Percentiles rank a stretch among this genome's conserved stretches.
phyloP scores from a whole-genome alignment of 2,113 vertebrate genomes.

The Microtus pennsylvanicus region DNA sequence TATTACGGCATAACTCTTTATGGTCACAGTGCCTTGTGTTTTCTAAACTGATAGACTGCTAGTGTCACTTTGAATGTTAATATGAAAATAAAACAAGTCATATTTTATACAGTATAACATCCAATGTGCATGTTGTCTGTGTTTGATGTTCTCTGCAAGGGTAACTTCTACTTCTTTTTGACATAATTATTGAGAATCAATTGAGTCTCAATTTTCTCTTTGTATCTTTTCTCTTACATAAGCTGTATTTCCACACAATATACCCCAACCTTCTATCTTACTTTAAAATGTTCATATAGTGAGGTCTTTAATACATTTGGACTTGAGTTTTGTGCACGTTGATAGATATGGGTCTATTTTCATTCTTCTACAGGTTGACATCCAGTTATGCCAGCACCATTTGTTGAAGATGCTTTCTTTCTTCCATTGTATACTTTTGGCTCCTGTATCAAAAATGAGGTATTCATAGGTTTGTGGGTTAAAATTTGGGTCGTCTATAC shows the following conservation, averaged over 20 bases:
- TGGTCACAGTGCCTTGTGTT: not conserved
- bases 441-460: no score
- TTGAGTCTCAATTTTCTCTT: not conserved
- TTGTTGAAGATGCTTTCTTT: no score
- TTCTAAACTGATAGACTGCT: not conserved
- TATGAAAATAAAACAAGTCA: conserved; percentile 29
- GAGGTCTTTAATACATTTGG: no score
- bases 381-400: no score
- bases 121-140: not conserved
- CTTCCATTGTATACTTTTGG: no score
- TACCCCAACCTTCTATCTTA: not conserved
- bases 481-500: no score
- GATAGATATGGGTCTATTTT: no score
- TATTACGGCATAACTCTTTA: not conserved
- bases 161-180: not conserved
- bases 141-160: not conserved
- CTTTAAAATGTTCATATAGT: not conserved
- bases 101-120: conserved; percentile 17
- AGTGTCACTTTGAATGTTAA: conserved; percentile 30
- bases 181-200: not conserved
- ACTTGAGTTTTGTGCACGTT: no score
- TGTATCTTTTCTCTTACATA: not conserved
- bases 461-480: no score
- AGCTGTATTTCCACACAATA: not conserved
- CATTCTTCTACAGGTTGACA: no score